Evolutionary conservation across 1,140 invertebrate species (phyloP), one percentile per base, ranked within the genome.

Genomic region (Drosophila elegans): DNA sequence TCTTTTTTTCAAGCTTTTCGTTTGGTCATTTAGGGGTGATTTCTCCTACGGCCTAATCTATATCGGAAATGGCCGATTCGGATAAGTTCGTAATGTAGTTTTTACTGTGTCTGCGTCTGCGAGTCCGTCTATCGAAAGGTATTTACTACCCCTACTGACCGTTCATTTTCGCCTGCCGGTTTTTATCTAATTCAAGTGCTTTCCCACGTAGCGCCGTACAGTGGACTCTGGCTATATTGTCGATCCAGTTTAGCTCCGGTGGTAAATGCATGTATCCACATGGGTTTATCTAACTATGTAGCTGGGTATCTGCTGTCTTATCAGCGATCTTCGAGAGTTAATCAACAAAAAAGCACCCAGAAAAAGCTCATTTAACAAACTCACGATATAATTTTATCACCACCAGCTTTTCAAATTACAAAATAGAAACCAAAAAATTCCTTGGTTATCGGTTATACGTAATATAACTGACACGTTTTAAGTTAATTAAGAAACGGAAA

Each of bases 61-160:
- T 57, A 57, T 57, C 36, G 68, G 57, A 71, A 57, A 3, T 49
- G 42, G 21, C 32, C 64, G 36, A 11, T 36, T 69, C 52, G 67
- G 67, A 68, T 68, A 68, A 66, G 64, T 56, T 71, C 44, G 42
- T 41, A 29, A 57, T 69, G 67, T 71, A 36, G 6, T 56, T 56
- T 56, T 71, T 71, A 71, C 64, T 39, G 36, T 49, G 67, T 71
- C 62, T 52, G 38, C 34, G 64, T 53, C 68, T 72, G 52, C 36
- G 36, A n/a, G 36, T 36, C 41, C 67, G 64, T 71, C 68, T 72
- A 57, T 72, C 66, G n/a, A 11, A 1, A 49, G 66, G 42, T 72
- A 72, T 72, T 72, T 72, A 72, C 67, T 36, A 53, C 66, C 16
- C 16, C 16, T 21, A 36, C 52, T 57, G 68, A 42, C 52, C 68